Conservation (phyloP, 1,140 invertebrate genomes). For the Helicoverpa armigera region DNA sequence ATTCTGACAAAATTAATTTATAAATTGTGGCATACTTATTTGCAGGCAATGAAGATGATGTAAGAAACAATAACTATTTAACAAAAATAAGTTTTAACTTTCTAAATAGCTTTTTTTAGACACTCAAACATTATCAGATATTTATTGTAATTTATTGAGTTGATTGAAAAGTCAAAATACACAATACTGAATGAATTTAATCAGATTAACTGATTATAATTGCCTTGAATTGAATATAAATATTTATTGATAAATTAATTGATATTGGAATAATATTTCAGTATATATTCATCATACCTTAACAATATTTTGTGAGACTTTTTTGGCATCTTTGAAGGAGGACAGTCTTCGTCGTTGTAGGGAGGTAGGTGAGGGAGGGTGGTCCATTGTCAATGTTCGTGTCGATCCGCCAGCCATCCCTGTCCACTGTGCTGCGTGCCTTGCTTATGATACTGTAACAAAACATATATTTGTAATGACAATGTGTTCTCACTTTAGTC, state of each 20-base stretch:
- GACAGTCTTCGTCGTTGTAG: conserved; percentile 82
- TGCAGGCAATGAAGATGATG: background rate
- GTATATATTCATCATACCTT: conserved; percentile 62
- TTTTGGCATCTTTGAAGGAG: conserved; percentile 82
- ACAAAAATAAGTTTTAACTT: too few species aligned
- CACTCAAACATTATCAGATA: too few species aligned
- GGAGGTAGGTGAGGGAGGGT: conserved; percentile 75
- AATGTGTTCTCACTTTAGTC: background rate
- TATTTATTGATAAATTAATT: too few species aligned
- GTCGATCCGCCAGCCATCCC: conserved; percentile 67
- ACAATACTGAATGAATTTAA: too few species aligned
- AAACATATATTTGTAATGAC: background rate
- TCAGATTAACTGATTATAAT: too few species aligned
- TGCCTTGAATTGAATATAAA: too few species aligned
- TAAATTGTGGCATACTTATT: background rate
- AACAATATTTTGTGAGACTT: conserved; percentile 69
- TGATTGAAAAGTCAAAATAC: too few species aligned
- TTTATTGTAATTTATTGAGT: too few species aligned
- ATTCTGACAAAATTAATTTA: background rate
- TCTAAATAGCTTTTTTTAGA: too few species aligned
- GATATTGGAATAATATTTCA: too few species aligned
- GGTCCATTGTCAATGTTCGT: conserved; percentile 73
- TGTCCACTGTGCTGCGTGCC: conserved; percentile 64
- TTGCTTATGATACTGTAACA: conserved; percentile 80
- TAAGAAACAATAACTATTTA: too few species aligned